Evolutionary conservation across 2,797 vertebrate species (phyloP).

Genomic region (Delichon dasypus): DNA sequence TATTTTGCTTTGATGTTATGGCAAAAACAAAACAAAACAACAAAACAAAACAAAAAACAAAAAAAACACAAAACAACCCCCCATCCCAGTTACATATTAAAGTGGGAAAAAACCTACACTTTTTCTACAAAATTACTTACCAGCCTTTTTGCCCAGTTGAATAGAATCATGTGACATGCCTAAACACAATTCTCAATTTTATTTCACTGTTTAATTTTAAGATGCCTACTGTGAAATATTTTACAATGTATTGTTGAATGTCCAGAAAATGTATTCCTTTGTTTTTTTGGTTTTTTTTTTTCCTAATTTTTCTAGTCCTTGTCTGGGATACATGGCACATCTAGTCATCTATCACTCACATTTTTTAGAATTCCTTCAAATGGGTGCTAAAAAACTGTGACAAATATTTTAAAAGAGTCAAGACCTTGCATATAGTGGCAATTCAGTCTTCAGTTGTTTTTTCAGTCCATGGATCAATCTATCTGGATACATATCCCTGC

Average conservation of each 20-base stretch:
- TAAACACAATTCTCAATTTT: neutral
- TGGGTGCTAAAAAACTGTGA: neutral
- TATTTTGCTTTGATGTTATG: neutral
- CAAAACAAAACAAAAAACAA: no score
- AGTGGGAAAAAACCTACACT: neutral
- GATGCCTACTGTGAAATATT: neutral
- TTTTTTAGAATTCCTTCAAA: neutral
- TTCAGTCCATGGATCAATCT: neutral
- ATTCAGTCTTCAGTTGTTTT: neutral
- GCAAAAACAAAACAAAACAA: neutral
- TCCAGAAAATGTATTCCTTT: neutral
- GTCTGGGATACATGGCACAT: neutral
- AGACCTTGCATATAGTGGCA: neutral
- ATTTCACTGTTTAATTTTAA: neutral
- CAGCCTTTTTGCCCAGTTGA: neutral
- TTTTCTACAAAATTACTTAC: neutral
- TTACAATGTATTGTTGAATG: neutral
- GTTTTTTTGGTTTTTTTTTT: neutral
- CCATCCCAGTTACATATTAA: neutral
- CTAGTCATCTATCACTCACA: neutral
- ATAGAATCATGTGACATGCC: neutral
- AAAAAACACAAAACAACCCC: no score
- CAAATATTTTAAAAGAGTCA: neutral
- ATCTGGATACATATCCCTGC: neutral
- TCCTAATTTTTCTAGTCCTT: neutral